Percentiles rank a stretch among this genome's conserved stretches.
Conservation (phyloP, 2,797 vertebrate species). For the Tokudaia muenninki region DNA sequence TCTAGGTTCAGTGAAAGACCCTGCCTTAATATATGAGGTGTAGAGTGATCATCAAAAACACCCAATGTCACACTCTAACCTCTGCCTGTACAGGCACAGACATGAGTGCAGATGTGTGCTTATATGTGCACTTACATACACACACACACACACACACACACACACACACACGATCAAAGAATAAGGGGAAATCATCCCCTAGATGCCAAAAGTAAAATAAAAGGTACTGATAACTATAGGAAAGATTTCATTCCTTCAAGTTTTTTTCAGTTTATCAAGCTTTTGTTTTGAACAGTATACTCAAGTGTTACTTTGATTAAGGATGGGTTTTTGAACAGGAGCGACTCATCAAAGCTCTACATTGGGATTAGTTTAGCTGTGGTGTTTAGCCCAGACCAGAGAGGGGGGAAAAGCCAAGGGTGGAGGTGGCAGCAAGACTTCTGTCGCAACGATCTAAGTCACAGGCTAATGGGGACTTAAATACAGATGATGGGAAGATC, state of each 20-base stretch:
- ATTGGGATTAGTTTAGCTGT: conserved; percentile 30
- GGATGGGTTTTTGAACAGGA: conserved; percentile 43
- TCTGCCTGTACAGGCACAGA: neutral
- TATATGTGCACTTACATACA: neutral
- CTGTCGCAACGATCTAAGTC: neutral
- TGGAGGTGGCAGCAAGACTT: conserved; percentile 2
- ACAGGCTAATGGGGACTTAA: conserved; percentile 9
- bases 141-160: neutral
- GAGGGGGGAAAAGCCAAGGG: neutral
- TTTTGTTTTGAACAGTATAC: neutral
- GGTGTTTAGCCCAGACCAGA: neutral
- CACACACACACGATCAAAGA: neutral
- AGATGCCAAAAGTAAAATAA: conserved; percentile 26
- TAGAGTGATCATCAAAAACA: neutral
- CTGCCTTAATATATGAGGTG: neutral
- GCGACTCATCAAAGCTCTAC: conserved; percentile 40
- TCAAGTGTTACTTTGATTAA: conserved; percentile 36
- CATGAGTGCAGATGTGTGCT: neutral
- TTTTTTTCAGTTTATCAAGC: neutral
- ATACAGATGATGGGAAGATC: neutral
- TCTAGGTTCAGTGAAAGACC: neutral
- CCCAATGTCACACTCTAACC: neutral
- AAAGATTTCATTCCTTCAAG: conserved; percentile 15
- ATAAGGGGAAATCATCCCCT: neutral
- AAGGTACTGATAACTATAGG: conserved; percentile 21